Evolutionary conservation across 2,888 invertebrate genomes (phyloP).

Genomic region (Elysia crispata): DNA sequence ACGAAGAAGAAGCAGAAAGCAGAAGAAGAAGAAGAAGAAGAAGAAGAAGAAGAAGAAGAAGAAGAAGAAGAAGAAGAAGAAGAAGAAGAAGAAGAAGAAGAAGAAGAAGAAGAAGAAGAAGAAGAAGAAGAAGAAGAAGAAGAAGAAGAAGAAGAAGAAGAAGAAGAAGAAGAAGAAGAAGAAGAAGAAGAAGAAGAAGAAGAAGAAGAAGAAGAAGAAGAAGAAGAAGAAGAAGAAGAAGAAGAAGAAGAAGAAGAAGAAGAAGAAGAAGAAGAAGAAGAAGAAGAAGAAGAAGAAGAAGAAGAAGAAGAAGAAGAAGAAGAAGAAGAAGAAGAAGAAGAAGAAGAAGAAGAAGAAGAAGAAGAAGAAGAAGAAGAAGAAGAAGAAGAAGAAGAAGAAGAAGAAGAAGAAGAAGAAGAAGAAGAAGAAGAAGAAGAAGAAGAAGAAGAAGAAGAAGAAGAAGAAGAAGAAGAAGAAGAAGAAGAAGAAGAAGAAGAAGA

Average conservation of each 20-base stretch:
- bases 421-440: constrained; percentile 12
- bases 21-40: too few relatives aligned
- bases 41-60: constrained; percentile 6
- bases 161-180: not conserved
- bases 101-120: not conserved
- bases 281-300: constrained; percentile 5
- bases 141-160: too few relatives aligned
- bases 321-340: constrained; percentile 6
- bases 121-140: too few relatives aligned
- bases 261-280: not conserved
- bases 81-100: constrained; percentile 23
- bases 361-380: constrained; percentile 11
- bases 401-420: constrained; percentile 36
- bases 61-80: constrained; percentile 13
- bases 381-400: constrained; percentile 32
- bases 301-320: constrained; percentile 17
- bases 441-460: constrained; percentile 12
- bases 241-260: not conserved
- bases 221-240: not conserved
- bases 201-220: constrained; percentile 13
- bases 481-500: constrained; percentile 30
- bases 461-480: not conserved
- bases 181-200: constrained; percentile 10
- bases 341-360: not conserved
- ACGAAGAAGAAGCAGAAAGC: too few relatives aligned